Evolutionary conservation across 92 coral and sea anemone genomes (phyloP).

Genomic region (Parazoanthus atlanticus): DNA sequence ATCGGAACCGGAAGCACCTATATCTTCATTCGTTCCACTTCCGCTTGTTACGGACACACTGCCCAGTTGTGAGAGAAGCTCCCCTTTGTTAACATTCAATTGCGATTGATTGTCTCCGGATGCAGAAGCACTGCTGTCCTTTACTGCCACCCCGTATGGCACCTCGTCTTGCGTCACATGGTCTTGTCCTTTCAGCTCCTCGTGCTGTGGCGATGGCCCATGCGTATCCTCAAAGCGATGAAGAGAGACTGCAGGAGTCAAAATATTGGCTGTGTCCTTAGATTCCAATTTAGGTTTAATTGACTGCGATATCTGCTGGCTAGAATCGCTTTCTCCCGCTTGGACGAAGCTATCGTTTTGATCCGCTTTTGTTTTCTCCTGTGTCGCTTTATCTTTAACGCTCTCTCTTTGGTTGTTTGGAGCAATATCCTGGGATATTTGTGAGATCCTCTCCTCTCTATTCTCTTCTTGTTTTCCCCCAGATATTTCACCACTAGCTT

Average conservation of each 20-base stretch:
- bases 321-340: neutral
- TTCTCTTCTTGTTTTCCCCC: neutral
- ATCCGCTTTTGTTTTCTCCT: neutral
- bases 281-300: neutral
- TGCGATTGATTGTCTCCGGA: neutral
- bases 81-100: neutral
- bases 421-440: neutral
- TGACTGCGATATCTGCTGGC: neutral
- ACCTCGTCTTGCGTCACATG: neutral
- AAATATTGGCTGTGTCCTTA: neutral
- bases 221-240: conserved; percentile 23
- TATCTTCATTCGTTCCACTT: conserved; percentile 2
- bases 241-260: neutral
- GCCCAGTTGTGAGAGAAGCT: neutral
- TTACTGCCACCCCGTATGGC: neutral
- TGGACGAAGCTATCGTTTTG: neutral
- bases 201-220: neutral
- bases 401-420: neutral
- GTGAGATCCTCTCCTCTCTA: too few relatives aligned
- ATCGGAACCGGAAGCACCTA: neutral
- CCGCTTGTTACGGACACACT: neutral
- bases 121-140: neutral
- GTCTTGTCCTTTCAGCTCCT: neutral
- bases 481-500: neutral
- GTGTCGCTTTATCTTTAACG: neutral